Base-by-base conservation (phyloP, 2,888 invertebrate genomes). In the Pollenia amentaria region DNA sequence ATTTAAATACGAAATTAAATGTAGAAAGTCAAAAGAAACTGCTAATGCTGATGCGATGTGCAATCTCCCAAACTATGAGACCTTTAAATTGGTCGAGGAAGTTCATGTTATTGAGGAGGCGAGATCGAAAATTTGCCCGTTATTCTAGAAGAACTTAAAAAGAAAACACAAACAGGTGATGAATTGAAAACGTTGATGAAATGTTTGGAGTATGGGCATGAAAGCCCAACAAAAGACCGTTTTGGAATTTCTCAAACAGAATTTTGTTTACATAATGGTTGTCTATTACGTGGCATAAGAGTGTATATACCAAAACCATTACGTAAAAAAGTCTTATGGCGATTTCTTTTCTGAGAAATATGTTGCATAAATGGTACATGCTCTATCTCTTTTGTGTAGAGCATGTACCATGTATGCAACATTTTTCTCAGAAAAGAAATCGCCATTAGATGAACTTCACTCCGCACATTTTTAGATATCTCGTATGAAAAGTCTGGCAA, bases 41-140 rank as follows among this genome's bases (percentile, higher is more conserved):
- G 69, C 69, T 9, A 84, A 80, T 55, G 80, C 80, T n/a, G 84
- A 84, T 65, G 85, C 76, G 18, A 64, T 85, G 46, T 81, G 76
- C 2, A 55, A 78, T 10, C 53, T 85, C 11, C 44, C 72, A 60
- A 57, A 21, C 16, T n/a, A 51, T n/a, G 70, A 69, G 11, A 57
- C 42, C 14, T 60, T 44, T 42, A 18, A 64, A 3, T 70, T 46
- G 3, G 4, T 64, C n/a, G 70, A 70, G 14, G 80, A 85, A 85
- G 76, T 81, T 18, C 46, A 69, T 55, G 29, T 57, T 29, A 65
- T 81, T 3, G 53, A 75, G n/a, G 44, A 65, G 48, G 55, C 72
- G 53, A 62, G 4, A 72, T 72, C 1, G 80, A 72, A 29, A 84
- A 72, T 29, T 72, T 76, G 29, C 84, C 69, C 9, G 70, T 81